phyloP scores from a whole-genome alignment of 1,140 invertebrate genomes.

The Mylabris phalerata region DNA sequence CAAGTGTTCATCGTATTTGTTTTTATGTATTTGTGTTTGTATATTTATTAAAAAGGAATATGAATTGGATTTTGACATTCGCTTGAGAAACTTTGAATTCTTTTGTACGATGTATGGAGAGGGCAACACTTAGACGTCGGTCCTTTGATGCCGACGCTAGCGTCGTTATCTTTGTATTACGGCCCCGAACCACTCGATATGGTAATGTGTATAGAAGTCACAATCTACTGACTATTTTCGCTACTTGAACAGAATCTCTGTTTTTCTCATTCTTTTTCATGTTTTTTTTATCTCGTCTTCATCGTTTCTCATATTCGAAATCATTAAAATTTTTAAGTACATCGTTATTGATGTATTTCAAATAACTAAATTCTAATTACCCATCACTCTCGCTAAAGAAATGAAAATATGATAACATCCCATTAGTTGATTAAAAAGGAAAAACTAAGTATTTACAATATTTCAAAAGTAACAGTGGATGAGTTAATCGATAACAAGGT shows the following conservation, averaged over 20 bases:
- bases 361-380: not conserved
- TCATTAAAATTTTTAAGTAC: not conserved
- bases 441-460: too few relatives aligned
- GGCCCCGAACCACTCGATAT: constrained; percentile 21
- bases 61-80: constrained; percentile 25
- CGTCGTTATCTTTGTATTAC: constrained; percentile 25
- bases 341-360: not conserved
- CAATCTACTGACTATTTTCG: not conserved
- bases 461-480: too few relatives aligned
- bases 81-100: constrained; percentile 25
- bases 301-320: not conserved
- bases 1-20: too few relatives aligned
- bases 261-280: not conserved
- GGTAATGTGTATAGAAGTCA: constrained; percentile 12
- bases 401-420: too few relatives aligned
- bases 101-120: constrained; percentile 23
- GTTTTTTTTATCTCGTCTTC: not conserved
- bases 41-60: constrained; percentile 20
- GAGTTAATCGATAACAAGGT: too few relatives aligned
- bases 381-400: too few relatives aligned
- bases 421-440: too few relatives aligned
- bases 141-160: constrained; percentile 22
- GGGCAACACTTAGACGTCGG: constrained; percentile 23
- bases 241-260: not conserved
- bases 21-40: too few relatives aligned